Evolutionary conservation across 1,140 invertebrate species (phyloP).

Genomic region (Aphaenogaster rudis): DNA sequence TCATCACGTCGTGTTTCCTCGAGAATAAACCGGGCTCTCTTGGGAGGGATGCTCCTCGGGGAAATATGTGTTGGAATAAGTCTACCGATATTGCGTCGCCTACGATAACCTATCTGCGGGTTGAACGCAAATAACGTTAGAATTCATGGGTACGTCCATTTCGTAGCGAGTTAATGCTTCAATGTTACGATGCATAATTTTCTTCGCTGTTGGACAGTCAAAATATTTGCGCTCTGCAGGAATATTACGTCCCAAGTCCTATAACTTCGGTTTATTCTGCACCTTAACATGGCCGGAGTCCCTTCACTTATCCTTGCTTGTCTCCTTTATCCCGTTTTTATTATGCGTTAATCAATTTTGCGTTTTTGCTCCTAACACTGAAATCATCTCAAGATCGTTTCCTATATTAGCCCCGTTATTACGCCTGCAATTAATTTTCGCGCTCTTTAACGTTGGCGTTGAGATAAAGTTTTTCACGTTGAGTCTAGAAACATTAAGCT

Average conservation of each 20-base stretch:
- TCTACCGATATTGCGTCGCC: conserved; percentile 48
- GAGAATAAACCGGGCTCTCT: conserved; percentile 22
- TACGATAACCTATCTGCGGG: conserved; percentile 64
- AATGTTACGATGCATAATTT: conserved; percentile 56
- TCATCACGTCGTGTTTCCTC: conserved; percentile 65
- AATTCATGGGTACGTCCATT: conserved; percentile 54
- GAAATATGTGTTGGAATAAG: conserved; percentile 72
- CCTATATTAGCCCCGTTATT: conserved; percentile 36
- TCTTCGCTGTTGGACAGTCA: conserved; percentile 40
- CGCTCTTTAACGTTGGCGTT: conserved; percentile 3
- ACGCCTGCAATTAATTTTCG: conserved; percentile 42
- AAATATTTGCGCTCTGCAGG: conserved; percentile 59
- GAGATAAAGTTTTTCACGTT: conserved; percentile 24
- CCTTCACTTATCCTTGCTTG: not conserved
- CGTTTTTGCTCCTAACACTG: conserved; percentile 42
- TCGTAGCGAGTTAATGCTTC: conserved; percentile 7
- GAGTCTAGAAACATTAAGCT: conserved; percentile 40
- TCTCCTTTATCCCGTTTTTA: conserved; percentile 33
- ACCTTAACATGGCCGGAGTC: not conserved
- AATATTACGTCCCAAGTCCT: conserved; percentile 35
- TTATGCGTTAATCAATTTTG: conserved; percentile 56
- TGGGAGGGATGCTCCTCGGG: conserved; percentile 57
- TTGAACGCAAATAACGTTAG: conserved; percentile 62
- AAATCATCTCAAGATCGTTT: conserved; percentile 36
- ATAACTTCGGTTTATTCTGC: conserved; percentile 43